Base-by-base conservation (phyloP, 2,888 invertebrate genomes). In the Melinaea menophilus region DNA sequence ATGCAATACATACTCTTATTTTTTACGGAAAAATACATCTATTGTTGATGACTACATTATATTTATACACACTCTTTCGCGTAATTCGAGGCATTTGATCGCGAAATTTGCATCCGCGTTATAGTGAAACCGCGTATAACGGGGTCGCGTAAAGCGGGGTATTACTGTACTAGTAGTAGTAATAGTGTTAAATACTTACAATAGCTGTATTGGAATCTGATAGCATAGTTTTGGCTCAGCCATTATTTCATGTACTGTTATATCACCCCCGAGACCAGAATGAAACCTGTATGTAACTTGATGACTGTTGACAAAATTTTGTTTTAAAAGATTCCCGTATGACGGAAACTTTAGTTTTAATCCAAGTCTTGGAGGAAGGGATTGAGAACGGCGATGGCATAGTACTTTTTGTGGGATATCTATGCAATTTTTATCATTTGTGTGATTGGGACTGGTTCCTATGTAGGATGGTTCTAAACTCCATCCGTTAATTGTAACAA, bases 211-310 rank as follows among this genome's bases (percentile, higher is more conserved):
- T 1, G 98, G 98, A 82, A 98, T 93, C 56, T 93, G 92, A 78
- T 95, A 97, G 76, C 96, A 96, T 9, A 97, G 86, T 76, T 95
- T 95, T 72, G 97, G 95, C 82, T 98, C 98, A 0, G 96, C 95
- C 95, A 98, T 96, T 58, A 96, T 94, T 85, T 98, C 98, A 77
- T 97, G 96, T 3, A 98, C 97, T 70, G 96, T 96, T 59, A 98
- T 96, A 81, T 98, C 97, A 1, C 97, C 97, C 0, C 97, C 97
- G 35, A 97, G 91, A 0, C 97, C 97, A 0, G 98, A 98, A 81
- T 97, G 97, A 81, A 98, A 96, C 61, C 98, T 93, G 81, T 95
- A 97, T 4, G 96, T 94, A 67, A 93, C 94, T 80, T 93, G 90
- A 75, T 92, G 85, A 48, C 97, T 94, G 81, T 97, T 95, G 41